phyloP scores from a whole-genome alignment of 2,888 invertebrate genomes.

The Norana najaformis region DNA sequence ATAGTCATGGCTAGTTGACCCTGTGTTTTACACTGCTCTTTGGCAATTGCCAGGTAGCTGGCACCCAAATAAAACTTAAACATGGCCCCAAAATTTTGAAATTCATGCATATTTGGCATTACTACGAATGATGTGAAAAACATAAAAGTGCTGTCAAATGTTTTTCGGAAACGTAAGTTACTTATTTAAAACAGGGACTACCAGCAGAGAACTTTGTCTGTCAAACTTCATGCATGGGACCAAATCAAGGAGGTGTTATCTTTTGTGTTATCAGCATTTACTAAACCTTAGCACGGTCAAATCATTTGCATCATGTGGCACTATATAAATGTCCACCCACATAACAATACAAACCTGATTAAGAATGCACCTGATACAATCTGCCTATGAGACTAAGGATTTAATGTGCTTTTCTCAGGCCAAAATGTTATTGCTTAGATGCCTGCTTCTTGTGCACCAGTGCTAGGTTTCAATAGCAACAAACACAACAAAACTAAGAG shows the following conservation, averaged over 20 bases:
- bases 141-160: not conserved
- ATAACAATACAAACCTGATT: not conserved
- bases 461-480: not conserved
- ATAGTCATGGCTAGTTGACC: not conserved
- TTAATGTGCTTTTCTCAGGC: slow-evolving; percentile 3
- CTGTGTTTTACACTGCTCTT: not conserved
- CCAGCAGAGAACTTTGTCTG: not conserved
- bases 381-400: not conserved
- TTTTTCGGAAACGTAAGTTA: not conserved
- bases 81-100: not conserved
- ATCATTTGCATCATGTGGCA: not conserved
- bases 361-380: not conserved
- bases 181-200: not conserved
- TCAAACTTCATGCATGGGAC: not conserved
- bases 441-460: not conserved
- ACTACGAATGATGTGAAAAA: not conserved
- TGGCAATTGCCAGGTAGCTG: not conserved
- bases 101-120: not conserved
- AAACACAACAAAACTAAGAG: not conserved
- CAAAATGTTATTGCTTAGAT: not conserved
- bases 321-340: not conserved
- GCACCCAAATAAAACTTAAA: not conserved
- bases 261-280: not conserved
- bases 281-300: not conserved
- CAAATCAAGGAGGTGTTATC: not conserved